Evolutionary conservation across 92 coral and sea anemone species (phyloP), one percentile per base, ranked within the genome.

Genomic region (Actinostola sp.): DNA sequence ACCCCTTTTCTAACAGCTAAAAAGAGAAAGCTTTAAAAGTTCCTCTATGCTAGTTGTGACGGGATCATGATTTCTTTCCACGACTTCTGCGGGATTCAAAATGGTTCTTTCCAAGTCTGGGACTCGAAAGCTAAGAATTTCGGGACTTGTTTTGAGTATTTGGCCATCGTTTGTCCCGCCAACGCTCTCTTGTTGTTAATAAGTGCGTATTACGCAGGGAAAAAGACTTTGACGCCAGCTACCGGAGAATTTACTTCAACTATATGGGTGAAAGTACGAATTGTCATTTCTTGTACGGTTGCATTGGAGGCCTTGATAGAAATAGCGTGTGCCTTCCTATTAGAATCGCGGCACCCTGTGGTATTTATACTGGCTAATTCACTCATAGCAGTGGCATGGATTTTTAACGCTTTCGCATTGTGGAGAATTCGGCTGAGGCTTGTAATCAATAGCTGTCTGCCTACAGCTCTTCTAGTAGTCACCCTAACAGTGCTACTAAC

Each of bases 111-210:
- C 55, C 23, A 53, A 44, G 53, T 73, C 31, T 83, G 92, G 97
- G 58, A 83, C 38, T 41, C 39, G 14, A 66, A 74, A 33, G 33
- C 1, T 24, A 63, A 39, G 46, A 81, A 91, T 68, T 86, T 95
- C 66, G 97, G 96, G 16, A 51, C 69, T 21, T 95, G 99, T 72
- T 92, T 94, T 56, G 67, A 88, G 62, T 61, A 72, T 42, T 59
- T 95, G 24, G 87, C 84, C 9, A 79, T 95, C 17, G 83, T 83
- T 28, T 80, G 85, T 48, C 99, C 99, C 0, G 59, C 82, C 6
- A 82, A 95, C 78, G 63, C 75, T 17, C 70, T 95, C 29, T 82
- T 95, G 46, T 68, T 67, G 43, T 70, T 83, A 13, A 56, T 82
- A 17, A 91, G 93, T 70, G 67, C 84, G 11, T 86, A 82, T 63